Evolutionary conservation across 2,797 vertebrate genomes (phyloP).

Genomic region (Numenius phaeopus): DNA sequence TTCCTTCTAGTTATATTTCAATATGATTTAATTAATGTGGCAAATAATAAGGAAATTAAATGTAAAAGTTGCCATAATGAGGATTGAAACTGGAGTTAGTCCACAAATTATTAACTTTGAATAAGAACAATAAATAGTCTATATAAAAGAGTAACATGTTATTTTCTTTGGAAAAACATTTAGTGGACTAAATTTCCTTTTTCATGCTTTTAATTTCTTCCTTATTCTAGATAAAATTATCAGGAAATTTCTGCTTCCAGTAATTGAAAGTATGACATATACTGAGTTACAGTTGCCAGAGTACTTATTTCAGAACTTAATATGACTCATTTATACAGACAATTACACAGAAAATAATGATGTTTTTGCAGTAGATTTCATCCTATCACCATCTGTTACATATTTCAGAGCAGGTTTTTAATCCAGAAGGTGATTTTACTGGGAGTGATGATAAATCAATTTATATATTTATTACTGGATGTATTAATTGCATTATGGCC

Average conservation of each 20-base stretch:
- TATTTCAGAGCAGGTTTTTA: slow-evolving; percentile 21
- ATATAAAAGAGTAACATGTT: neutral
- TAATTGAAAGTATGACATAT: neutral
- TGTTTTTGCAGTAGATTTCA: neutral
- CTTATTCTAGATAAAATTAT: neutral
- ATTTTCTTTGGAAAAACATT: neutral
- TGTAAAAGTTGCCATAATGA: neutral
- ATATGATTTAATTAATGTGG: neutral
- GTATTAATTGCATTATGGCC: neutral
- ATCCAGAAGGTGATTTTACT: slow-evolving; percentile 5
- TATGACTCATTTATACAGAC: neutral
- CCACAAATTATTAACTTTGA: neutral
- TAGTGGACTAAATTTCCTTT: neutral
- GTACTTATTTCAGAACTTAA: neutral
- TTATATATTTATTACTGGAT: neutral
- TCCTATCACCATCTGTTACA: slow-evolving; percentile 12
- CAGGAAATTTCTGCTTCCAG: neutral
- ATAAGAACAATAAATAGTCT: neutral
- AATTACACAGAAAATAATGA: neutral
- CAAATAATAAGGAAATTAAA: neutral
- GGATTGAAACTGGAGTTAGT: neutral
- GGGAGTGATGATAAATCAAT: neutral
- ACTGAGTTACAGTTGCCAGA: neutral
- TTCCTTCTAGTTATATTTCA: neutral
- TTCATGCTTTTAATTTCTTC: neutral